Conservation (phyloP, 2,797 vertebrate species). For the Poeciliopsis paucimaculata region DNA sequence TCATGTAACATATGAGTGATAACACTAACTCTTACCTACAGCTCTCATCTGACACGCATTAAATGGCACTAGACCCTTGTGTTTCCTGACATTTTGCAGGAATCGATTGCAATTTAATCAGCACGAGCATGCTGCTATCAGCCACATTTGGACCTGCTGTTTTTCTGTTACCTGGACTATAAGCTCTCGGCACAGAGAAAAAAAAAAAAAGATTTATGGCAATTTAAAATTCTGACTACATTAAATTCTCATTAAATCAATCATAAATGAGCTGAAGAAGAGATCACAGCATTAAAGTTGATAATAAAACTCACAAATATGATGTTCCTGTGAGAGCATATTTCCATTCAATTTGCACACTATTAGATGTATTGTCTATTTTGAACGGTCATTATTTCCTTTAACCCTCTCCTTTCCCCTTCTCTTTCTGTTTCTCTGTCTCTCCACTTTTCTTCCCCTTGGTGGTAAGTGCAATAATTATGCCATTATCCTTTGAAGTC, state of each 20-base stretch:
- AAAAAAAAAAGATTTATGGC: conserved; percentile 20
- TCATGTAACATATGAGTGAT: conserved; percentile 77
- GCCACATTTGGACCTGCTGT: conserved; percentile 67
- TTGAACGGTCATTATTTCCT: conserved; percentile 65
- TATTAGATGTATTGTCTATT: conserved; percentile 76
- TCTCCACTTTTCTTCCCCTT: conserved; percentile 52
- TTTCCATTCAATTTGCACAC: conserved; percentile 72
- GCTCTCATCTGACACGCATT: conserved; percentile 73
- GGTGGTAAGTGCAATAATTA: conserved; percentile 77
- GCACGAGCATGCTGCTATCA: conserved; percentile 67
- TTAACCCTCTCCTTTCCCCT: conserved; percentile 28
- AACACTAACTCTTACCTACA: conserved; percentile 76
- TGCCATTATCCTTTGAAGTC: conserved; percentile 79
- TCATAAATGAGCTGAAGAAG: conserved; percentile 28
- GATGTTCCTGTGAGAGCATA: conserved; percentile 64
- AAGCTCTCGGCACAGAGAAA: conserved; percentile 2
- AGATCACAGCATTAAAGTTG: conserved; percentile 54
- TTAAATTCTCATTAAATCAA: conserved; percentile 50
- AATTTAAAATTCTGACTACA: conserved; percentile 46
- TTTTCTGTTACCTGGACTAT: conserved; percentile 55
- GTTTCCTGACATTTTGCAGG: conserved; percentile 80
- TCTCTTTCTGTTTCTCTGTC: conserved; percentile 21
- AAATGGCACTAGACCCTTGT: conserved; percentile 76
- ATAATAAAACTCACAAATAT: conserved; percentile 66
- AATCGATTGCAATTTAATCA: conserved; percentile 83